Conservation (phyloP, 1,140 invertebrate genomes). For the Philopotamus ludificatus region DNA sequence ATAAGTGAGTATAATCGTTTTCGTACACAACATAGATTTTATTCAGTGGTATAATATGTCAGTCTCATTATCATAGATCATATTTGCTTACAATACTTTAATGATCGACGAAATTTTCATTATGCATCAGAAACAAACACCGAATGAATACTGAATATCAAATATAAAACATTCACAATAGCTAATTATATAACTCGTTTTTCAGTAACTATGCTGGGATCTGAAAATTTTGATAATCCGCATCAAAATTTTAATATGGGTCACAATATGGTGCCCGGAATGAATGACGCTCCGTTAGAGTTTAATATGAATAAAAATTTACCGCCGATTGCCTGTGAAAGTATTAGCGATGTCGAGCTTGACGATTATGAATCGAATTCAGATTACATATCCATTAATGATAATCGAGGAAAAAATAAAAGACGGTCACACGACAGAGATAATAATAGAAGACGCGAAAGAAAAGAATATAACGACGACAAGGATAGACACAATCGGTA, state of each 20-base stretch:
- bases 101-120: too few species aligned
- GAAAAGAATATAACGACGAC: conserved; percentile 46
- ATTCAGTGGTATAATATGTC: not conserved
- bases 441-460: conserved; percentile 40
- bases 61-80: not conserved
- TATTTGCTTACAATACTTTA: not conserved
- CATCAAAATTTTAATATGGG: conserved; percentile 36
- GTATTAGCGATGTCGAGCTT: conserved; percentile 45
- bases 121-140: not conserved
- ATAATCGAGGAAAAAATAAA: conserved; percentile 8
- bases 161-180: not conserved
- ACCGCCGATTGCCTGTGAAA: conserved; percentile 43
- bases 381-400: not conserved
- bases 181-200: not conserved
- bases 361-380: conserved; percentile 1
- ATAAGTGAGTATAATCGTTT: conserved; percentile 24
- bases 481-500: conserved; percentile 44
- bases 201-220: conserved; percentile 24
- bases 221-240: conserved; percentile 28
- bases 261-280: conserved; percentile 51
- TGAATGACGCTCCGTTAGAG: conserved; percentile 68
- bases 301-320: conserved; percentile 64
- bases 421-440: conserved; percentile 26
- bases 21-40: not conserved
- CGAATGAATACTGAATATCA: not conserved